Evolutionary conservation across 1,140 invertebrate species (phyloP), one percentile per base, ranked within the genome.

Genomic region (Calephelis virginiensis): DNA sequence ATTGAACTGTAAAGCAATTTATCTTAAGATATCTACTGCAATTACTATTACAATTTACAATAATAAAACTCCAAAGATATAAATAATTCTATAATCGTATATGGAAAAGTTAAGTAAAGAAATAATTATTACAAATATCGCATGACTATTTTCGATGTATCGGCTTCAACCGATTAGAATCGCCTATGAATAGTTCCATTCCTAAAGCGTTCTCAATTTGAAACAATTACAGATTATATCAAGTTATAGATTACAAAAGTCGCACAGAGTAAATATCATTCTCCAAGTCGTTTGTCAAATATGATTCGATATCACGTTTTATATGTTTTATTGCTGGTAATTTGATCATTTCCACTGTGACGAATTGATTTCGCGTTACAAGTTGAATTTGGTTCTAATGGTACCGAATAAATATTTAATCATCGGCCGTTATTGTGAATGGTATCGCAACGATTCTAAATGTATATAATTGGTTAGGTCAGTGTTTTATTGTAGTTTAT

Each of bases 371-470:
- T 59, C 28, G 28, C 53, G 53, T 59, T 59, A 59, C 37, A 59
- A 59, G 53, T 59, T 59, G 53, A 37, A 37, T 59, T 59, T 17
- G 53, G 53, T 37, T 59, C 17, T 59, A 59, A 59, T 59, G 53
- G 53, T 59, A 59, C 53, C 28, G 53, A 59, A 59, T 59, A 59
- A 59, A 59, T 59, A 59, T 59, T 59, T 59, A 59, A 59, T 59
- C 53, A 59, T 59, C 53, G 53, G 11, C 37, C 53, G 53, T 59
- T 59, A 59, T 59, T 59, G 53, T 59, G 53, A 59, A 59, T 59
- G 53, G 53, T 59, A 59, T 37, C 53, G 53, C 53, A 59, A 59
- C 37, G 53, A 17, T 59, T 59, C 53, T 59, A 59, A 59, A 59
- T 59, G 53, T 28, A 37, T 38, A 59, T 59, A 59, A 59, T 59